Conservation (phyloP, 2,797 vertebrate species). For the Bradypus variegatus region DNA sequence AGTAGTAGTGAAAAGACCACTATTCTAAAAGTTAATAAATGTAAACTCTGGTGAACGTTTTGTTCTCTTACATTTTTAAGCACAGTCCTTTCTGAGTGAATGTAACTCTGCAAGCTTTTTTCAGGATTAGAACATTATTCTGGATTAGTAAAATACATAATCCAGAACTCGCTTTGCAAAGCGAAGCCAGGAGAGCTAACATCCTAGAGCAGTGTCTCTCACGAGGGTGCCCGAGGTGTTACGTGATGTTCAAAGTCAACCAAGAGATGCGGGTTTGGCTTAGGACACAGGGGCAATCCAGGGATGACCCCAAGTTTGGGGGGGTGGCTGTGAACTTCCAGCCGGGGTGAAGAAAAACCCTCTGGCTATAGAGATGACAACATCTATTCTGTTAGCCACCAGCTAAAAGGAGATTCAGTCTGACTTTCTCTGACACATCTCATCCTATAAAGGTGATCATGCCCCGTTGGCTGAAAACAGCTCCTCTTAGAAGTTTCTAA, state of each 20-base stretch:
- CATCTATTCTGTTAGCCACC: slow-evolving; percentile 50
- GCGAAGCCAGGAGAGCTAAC: neutral
- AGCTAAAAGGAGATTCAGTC: slow-evolving; percentile 59
- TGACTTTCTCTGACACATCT: slow-evolving; percentile 43
- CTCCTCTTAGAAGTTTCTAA: slow-evolving; percentile 45
- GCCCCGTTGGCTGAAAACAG: slow-evolving; percentile 45
- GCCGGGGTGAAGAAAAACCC: slow-evolving; percentile 46
- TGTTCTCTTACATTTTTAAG: slow-evolving; percentile 25
- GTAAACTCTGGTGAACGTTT: neutral
- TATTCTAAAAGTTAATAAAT: neutral
- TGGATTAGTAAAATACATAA: slow-evolving; percentile 14
- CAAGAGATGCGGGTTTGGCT: slow-evolving; percentile 2
- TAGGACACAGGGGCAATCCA: slow-evolving; percentile 21
- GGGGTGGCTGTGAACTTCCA: slow-evolving; percentile 24
- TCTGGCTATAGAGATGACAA: slow-evolving; percentile 16
- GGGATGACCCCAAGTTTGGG: slow-evolving; percentile 32
- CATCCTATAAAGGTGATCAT: slow-evolving; percentile 54
- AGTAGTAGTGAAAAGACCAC: neutral
- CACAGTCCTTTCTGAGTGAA: neutral
- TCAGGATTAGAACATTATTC: slow-evolving; percentile 30
- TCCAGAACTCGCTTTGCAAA: slow-evolving; percentile 20
- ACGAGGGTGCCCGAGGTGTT: neutral
- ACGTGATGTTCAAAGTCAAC: slow-evolving; percentile 32
- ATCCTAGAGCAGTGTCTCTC: neutral
- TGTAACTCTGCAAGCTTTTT: slow-evolving; percentile 23